Percentiles rank a stretch among this genome's conserved stretches.
These are phyloP conservation scores for Lepus americanus DNA, from an alignment of 2,113 vertebrate species.

Conservation along the genomic window DNA sequence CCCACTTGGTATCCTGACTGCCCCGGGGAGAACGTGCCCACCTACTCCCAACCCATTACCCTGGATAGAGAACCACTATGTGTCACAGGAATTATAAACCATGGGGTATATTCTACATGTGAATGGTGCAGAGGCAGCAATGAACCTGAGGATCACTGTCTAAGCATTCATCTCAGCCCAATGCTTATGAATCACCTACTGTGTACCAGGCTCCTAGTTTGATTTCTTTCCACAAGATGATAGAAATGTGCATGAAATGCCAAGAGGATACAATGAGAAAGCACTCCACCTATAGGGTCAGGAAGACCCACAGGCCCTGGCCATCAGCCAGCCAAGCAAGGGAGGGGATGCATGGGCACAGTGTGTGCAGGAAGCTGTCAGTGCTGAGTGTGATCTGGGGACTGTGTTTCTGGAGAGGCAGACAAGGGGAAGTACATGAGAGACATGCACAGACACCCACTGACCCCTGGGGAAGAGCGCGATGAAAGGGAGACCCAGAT, in stretches of 20 bases:
- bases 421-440: not conserved
- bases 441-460: not conserved
- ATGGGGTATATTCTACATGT: not conserved
- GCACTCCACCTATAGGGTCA: too few species aligned
- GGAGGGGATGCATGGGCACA: accelerated
- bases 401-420: not conserved
- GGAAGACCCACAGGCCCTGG: not conserved
- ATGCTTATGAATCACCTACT: not conserved
- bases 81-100: not conserved
- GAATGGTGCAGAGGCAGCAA: not conserved
- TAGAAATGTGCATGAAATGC: not conserved
- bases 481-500: not conserved
- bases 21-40: not conserved
- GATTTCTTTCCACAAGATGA: not conserved
- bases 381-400: not conserved
- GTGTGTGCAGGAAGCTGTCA: not conserved
- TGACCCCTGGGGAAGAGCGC: not conserved
- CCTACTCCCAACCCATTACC: not conserved
- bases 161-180: not conserved
- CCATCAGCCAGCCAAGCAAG: not conserved
- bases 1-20: not conserved
- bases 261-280: not conserved
- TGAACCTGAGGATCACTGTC: not conserved
- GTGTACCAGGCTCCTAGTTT: not conserved
- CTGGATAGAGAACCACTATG: not conserved